A percentile compares a stretch with the other conserved stretches of the same genome.
Evolutionary conservation across 2,113 vertebrate species (phyloP).

Genomic region (Cynocephalus volans): DNA sequence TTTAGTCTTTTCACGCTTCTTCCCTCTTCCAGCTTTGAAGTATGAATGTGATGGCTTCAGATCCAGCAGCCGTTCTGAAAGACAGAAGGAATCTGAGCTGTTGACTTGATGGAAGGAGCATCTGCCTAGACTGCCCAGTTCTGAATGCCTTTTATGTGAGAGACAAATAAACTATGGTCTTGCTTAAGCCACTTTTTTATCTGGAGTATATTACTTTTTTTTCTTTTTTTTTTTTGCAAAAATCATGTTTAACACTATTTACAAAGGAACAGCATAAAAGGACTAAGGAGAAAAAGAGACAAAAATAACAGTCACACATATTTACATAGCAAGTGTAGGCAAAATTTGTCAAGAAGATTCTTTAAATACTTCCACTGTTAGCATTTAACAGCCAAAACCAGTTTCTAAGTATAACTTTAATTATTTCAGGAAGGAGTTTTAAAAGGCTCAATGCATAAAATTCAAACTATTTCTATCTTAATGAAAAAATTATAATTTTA

Average conservation of each 20-base stretch:
- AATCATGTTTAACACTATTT: conserved; percentile 77
- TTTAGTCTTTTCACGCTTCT: not conserved
- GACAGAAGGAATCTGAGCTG: not conserved
- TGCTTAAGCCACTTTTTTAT: not conserved
- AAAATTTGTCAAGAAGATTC: conserved; percentile 52
- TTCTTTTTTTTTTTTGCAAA: not conserved
- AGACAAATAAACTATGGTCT: not conserved
- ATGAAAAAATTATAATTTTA: too few species aligned
- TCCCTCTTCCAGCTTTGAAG: not conserved
- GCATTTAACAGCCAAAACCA: conserved; percentile 21
- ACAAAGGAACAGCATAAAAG: conserved; percentile 43
- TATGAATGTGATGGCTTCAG: not conserved
- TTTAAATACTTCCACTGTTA: conserved; percentile 24
- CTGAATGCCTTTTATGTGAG: not conserved
- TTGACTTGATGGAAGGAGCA: not conserved
- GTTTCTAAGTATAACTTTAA: conserved; percentile 16
- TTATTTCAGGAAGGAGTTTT: not conserved
- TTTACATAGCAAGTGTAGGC: conserved; percentile 33
- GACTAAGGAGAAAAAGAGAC: not conserved
- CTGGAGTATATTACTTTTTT: not conserved
- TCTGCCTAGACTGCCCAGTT: not conserved
- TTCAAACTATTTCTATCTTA: not conserved
- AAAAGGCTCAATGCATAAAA: not conserved
- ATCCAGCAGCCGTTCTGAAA: not conserved
- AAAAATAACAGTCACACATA: conserved; percentile 46